A percentile compares a stretch with the other conserved stretches of the same genome.
phyloP scores from a whole-genome alignment of 2,113 vertebrate genomes.

The Xyrauchen texanus region DNA sequence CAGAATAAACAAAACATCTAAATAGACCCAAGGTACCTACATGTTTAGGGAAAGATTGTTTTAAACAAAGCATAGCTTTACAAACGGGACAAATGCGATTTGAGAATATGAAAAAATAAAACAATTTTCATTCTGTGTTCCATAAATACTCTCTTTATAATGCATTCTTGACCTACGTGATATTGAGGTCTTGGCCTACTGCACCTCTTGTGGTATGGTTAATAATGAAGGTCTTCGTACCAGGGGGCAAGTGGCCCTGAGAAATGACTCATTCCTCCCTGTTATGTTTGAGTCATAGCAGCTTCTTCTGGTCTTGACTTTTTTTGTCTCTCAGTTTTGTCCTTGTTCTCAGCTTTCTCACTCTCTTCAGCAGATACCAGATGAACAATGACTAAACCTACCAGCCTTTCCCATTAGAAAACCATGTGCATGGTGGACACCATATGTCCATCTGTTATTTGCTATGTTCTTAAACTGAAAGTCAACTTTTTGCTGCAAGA shows the following conservation, averaged over 20 bases:
- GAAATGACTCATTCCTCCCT: slow-evolving; percentile 41
- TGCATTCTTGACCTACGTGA: neutral
- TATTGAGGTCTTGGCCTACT: slow-evolving; percentile 3
- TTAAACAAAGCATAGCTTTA: neutral
- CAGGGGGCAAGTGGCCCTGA: slow-evolving; percentile 31
- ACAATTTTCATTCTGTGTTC: neutral
- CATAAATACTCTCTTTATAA: neutral
- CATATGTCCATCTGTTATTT: slow-evolving; percentile 55
- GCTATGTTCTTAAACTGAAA: slow-evolving; percentile 22
- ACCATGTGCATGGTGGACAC: slow-evolving; percentile 38
- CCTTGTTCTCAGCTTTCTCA: slow-evolving; percentile 17
- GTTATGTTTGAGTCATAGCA: slow-evolving; percentile 40
- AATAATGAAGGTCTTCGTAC: slow-evolving; percentile 33
- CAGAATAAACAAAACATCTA: no score
- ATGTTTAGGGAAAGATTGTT: neutral
- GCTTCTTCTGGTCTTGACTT: slow-evolving; percentile 19
- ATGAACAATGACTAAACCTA: slow-evolving; percentile 53
- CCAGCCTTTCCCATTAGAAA: slow-evolving; percentile 36
- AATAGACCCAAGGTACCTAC: neutral
- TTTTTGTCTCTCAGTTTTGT: slow-evolving; percentile 28
- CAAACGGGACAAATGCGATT: neutral
- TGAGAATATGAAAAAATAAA: neutral
- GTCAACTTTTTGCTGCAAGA: slow-evolving; percentile 40
- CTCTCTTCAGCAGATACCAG: slow-evolving; percentile 32
- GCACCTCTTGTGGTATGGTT: neutral